Conservation (phyloP, 2,113 vertebrate species). For the Eclectus roratus region DNA sequence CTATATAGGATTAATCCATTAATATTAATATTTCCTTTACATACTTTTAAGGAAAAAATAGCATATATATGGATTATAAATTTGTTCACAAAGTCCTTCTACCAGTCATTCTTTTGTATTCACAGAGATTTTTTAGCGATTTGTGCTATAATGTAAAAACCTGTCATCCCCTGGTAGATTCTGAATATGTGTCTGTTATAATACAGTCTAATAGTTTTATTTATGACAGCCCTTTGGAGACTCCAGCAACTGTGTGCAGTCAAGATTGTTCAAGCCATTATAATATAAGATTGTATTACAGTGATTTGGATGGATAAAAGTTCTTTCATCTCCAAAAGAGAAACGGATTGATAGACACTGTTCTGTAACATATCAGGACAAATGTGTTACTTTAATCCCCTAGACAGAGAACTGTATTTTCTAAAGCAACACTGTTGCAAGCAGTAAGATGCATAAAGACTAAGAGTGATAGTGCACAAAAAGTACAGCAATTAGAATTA, state of each 20-base stretch:
- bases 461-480: neutral
- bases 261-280: slow-evolving; percentile 45
- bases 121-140: rapidly evolving
- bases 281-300: slow-evolving; percentile 25
- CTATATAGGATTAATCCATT: neutral
- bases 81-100: neutral
- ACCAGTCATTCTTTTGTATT: neutral
- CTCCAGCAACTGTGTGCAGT: neutral
- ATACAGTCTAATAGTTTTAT: slow-evolving; percentile 38
- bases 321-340: neutral
- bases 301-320: slow-evolving; percentile 12
- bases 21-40: neutral
- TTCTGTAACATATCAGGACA: neutral
- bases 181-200: neutral
- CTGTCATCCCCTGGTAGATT: neutral
- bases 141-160: neutral
- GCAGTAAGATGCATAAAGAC: neutral
- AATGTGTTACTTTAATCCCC: neutral
- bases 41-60: neutral
- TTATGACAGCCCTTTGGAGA: slow-evolving; percentile 42
- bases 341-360: slow-evolving; percentile 1
- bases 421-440: neutral
- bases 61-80: neutral
- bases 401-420: neutral
- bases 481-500: neutral